These are phyloP conservation scores for Epinotia ramella DNA, from an alignment of 2,888 invertebrate species.

Conservation along the genomic window DNA sequence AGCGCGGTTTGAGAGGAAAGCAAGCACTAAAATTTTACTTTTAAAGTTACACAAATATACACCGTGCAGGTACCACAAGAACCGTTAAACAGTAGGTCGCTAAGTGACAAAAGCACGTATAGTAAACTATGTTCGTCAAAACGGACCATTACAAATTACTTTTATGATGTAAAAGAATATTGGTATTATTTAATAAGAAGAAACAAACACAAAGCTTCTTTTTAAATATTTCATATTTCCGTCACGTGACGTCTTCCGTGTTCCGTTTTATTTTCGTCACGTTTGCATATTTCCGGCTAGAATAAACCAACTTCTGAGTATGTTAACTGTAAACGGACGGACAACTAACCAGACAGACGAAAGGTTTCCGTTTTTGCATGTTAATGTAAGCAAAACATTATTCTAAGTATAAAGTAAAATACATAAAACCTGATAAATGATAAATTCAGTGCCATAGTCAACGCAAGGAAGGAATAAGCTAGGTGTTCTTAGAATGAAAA, in stretches of 20 bases:
- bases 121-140: neutral
- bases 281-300: too few relatives aligned
- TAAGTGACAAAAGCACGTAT: neutral
- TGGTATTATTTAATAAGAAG: neutral
- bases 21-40: neutral
- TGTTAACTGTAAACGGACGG: too few relatives aligned
- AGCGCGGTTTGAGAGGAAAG: neutral
- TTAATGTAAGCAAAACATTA: neutral
- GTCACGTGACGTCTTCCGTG: too few relatives aligned
- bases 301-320: too few relatives aligned
- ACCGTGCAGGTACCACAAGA: neutral
- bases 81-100: neutral
- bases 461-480: slow-evolving; percentile 64
- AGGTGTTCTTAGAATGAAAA: slow-evolving; percentile 76
- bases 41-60: neutral
- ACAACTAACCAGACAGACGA: too few relatives aligned
- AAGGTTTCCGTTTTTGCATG: too few relatives aligned
- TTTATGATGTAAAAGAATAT: neutral
- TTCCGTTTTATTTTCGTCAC: too few relatives aligned
- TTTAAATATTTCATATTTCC: too few relatives aligned
- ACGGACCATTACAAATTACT: neutral
- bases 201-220: too few relatives aligned
- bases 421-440: neutral
- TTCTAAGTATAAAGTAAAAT: too few relatives aligned
- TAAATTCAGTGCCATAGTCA: slow-evolving; percentile 15